Base-by-base conservation (phyloP, 2,113 vertebrate species). In the Sapayoa aenigma region DNA sequence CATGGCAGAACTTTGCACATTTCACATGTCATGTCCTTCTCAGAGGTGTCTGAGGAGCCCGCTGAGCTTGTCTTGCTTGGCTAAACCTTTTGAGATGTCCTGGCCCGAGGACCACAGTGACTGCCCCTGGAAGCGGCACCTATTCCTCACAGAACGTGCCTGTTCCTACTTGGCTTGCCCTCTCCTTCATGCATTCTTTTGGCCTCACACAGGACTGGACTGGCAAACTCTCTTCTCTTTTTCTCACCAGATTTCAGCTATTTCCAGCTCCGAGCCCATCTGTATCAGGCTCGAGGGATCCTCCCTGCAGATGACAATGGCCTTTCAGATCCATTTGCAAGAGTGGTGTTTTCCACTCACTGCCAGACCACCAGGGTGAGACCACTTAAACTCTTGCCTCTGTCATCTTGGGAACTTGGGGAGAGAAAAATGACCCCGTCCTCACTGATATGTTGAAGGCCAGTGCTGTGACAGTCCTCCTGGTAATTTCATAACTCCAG, bases 261-360 rank as follows among this genome's bases (percentile, higher is more conserved):
- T 95, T 99, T 99, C 97, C 99, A 99, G 97, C 98, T 99, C 22
- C 97, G 98, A 80, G 99, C 99, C 80, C 99, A 99, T 91, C 55
- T 99, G 60, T 99, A 99, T 96, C 99, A 99, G 97, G 99, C 98
- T 11, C 98, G 98, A 60, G 98, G 99, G 20, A 97, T 99, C 82
- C 94, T 99, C 72, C 98, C 99, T 41, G 99, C 99, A 9, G 98
- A 99, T 82, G 98, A 98, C 75, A 98, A 98, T 19, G 99, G 99
- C 66, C 98, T 99, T 83, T 99, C 99, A 2, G 98, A 99, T 95
- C 99, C 99, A 12, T 99, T 99, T 66, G 97, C 97, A 9, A 98
- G 95, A 89, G 98, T 99, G 35, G 94, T 99, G 62, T 99, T 99
- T 97, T 98, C 98, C 12, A 99, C 98, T 17, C 97, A 99, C 63